These are phyloP conservation scores for Myopa tessellatipennis DNA, from an alignment of 2,888 invertebrate species.

Conservation along the genomic window DNA sequence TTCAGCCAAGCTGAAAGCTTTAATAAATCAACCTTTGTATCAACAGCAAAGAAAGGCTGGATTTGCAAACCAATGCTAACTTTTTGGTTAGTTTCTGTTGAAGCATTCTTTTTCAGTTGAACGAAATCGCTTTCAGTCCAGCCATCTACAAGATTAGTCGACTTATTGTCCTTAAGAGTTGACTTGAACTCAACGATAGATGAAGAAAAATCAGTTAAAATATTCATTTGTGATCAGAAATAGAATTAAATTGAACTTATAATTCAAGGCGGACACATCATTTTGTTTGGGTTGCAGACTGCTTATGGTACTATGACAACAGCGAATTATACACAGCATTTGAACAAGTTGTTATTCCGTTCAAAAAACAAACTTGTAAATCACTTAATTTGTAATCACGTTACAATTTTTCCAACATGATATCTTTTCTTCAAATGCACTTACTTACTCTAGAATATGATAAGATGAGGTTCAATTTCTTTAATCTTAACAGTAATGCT, in stretches of 20 bases:
- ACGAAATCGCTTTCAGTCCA: constrained; percentile 60
- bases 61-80: constrained; percentile 66
- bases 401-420: no score
- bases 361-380: neutral
- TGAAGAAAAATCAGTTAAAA: constrained; percentile 68
- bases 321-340: neutral
- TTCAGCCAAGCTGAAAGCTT: constrained; percentile 69
- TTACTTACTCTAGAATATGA: no score
- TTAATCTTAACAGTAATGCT: no score
- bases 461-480: no score
- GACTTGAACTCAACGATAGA: constrained; percentile 70
- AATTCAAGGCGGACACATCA: neutral
- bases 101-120: constrained; percentile 50
- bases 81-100: constrained; percentile 55
- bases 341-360: no score
- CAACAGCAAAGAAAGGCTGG: constrained; percentile 47
- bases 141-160: constrained; percentile 59
- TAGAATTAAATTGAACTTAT: neutral
- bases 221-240: constrained; percentile 58
- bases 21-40: constrained; percentile 62
- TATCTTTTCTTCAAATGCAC: no score
- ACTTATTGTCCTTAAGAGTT: constrained; percentile 66
- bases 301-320: constrained; percentile 7
- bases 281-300: constrained; percentile 1
- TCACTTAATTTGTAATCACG: neutral